Evolutionary conservation across 2,888 invertebrate genomes (phyloP).

Genomic region (Steromphala cineraria): DNA sequence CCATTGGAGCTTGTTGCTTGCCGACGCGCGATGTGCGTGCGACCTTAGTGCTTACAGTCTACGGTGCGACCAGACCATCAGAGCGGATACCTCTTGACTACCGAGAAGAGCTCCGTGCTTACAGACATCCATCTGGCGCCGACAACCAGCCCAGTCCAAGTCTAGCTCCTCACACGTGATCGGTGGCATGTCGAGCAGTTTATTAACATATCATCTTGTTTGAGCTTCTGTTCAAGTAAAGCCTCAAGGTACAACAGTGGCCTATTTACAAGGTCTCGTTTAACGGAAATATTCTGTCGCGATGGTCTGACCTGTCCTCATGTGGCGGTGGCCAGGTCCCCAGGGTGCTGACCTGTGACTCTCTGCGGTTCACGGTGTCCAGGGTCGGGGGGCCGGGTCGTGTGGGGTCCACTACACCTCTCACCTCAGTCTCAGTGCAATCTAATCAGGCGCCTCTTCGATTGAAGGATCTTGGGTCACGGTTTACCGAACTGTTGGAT

Average conservation of each 20-base stretch:
- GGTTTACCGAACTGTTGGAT: not conserved
- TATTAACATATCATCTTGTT: not conserved
- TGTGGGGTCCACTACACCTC: too few species aligned
- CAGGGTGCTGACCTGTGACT: too few species aligned
- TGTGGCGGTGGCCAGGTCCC: not conserved
- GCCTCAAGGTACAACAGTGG: not conserved
- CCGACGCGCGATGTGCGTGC: not conserved
- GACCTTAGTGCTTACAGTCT: conserved; percentile 5
- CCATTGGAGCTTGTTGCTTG: not conserved
- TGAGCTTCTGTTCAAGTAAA: not conserved
- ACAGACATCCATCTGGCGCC: not conserved
- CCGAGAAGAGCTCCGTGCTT: not conserved
- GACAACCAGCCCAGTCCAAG: not conserved
- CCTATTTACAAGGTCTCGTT: conserved; percentile 5
- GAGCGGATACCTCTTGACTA: not conserved
- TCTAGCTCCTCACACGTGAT: not conserved
- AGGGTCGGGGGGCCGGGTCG: too few species aligned
- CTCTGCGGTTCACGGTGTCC: too few species aligned
- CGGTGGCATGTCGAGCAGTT: not conserved
- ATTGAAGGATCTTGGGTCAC: not conserved
- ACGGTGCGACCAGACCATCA: conserved; percentile 3
- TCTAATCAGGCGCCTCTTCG: not conserved
- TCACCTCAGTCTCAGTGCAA: conserved; percentile 7
- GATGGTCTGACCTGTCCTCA: not conserved
- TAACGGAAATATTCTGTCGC: not conserved